phyloP scores from a whole-genome alignment of 2,888 invertebrate species.

The Cephus sareptanus region DNA sequence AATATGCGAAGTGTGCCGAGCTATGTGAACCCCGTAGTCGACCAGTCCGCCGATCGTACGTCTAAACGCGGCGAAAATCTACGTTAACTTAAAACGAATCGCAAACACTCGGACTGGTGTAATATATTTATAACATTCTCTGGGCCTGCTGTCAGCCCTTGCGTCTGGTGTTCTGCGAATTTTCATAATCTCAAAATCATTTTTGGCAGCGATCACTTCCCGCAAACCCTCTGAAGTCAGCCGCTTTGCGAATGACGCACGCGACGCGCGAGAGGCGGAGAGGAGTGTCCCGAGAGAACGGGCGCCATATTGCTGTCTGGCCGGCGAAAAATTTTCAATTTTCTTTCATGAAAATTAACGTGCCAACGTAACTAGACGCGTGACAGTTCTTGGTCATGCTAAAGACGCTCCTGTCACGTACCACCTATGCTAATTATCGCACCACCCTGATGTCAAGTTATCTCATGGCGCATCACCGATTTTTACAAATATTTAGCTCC shows the following conservation, averaged over 20 bases:
- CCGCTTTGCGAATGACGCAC: slow-evolving; percentile 47
- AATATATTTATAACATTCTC: not conserved
- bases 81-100: not conserved
- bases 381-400: not conserved
- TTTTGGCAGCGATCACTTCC: not conserved
- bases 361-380: not conserved
- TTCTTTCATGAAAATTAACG: not conserved
- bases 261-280: slow-evolving; percentile 40
- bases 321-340: slow-evolving; percentile 45
- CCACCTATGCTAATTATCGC: not conserved
- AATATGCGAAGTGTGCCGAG: slow-evolving; percentile 21
- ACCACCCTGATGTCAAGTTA: not conserved
- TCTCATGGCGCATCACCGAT: slow-evolving; percentile 4
- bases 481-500: slow-evolving; percentile 36
- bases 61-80: not conserved
- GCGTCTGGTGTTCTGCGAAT: not conserved
- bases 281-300: slow-evolving; percentile 38
- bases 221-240: slow-evolving; percentile 1
- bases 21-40: slow-evolving; percentile 58
- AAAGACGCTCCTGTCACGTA: not conserved
- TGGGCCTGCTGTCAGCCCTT: not conserved
- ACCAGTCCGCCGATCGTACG: slow-evolving; percentile 1
- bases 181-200: not conserved
- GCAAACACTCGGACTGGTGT: not conserved
- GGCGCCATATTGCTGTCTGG: slow-evolving; percentile 52